phyloP scores from a whole-genome alignment of 2,888 invertebrate species.

The Tiphia femorata region DNA sequence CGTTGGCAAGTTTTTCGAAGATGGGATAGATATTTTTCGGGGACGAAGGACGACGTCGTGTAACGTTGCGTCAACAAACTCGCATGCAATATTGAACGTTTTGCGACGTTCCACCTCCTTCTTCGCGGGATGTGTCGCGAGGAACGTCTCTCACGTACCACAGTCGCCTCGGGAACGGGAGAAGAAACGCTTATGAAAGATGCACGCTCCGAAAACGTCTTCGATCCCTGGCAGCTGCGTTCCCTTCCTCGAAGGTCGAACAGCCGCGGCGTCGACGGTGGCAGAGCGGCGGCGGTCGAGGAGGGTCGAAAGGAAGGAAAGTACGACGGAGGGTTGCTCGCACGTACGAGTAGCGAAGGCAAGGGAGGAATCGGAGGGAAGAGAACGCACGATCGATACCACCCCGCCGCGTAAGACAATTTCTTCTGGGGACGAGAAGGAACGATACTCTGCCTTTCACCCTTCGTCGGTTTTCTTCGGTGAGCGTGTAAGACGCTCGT shows the following conservation, averaged over 20 bases:
- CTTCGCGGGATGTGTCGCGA: no score
- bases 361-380: conserved; percentile 26
- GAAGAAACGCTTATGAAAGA: conserved; percentile 46
- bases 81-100: no score
- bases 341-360: no score
- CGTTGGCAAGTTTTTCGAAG: no score
- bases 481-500: no score
- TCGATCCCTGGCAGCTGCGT: conserved; percentile 35
- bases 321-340: neutral
- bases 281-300: neutral
- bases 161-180: conserved; percentile 6
- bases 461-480: conserved; percentile 2
- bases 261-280: conserved; percentile 14
- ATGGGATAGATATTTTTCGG: no score
- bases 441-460: conserved; percentile 20
- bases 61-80: no score
- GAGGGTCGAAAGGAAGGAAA: neutral
- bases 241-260: conserved; percentile 28
- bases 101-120: no score
- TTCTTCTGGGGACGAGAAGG: conserved; percentile 53
- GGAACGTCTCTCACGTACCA: neutral
- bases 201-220: conserved; percentile 47
- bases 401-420: conserved; percentile 61
- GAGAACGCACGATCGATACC: conserved; percentile 59
- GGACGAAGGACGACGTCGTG: no score